These are phyloP conservation scores for Agrotis ipsilon DNA, from an alignment of 2,888 invertebrate species.

Conservation along the genomic window DNA sequence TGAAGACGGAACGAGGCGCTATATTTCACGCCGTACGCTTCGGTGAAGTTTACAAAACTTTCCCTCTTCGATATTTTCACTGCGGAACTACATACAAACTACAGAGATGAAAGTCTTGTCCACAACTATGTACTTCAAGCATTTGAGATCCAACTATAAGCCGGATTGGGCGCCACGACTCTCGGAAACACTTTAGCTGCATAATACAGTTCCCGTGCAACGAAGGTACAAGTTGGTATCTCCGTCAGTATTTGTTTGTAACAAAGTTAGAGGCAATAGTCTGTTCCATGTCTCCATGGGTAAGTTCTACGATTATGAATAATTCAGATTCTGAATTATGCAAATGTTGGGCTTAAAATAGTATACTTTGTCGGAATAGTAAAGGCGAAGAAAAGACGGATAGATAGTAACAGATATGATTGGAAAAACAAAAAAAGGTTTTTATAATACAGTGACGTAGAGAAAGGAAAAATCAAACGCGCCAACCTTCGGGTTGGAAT, in stretches of 20 bases:
- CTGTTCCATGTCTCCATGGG: not conserved
- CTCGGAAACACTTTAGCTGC: constrained; percentile 40
- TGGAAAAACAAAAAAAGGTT: too few species aligned
- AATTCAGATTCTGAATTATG: constrained; percentile 25
- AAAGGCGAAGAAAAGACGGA: too few species aligned
- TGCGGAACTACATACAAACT: constrained; percentile 17
- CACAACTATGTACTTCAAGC: constrained; percentile 26
- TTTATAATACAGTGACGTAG: too few species aligned
- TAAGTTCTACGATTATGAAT: constrained; percentile 2
- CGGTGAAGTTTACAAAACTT: constrained; percentile 16
- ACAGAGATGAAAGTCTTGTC: constrained; percentile 24
- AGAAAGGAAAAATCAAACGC: too few species aligned
- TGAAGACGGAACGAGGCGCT: constrained; percentile 4
- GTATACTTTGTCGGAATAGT: too few species aligned
- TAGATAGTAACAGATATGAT: too few species aligned
- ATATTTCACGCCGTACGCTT: constrained; percentile 1
- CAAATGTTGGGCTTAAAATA: constrained; percentile 4
- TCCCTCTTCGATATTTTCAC: constrained; percentile 12
- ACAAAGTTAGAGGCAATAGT: constrained; percentile 17
- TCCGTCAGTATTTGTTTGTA: constrained; percentile 21
- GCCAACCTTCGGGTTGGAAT: too few species aligned
- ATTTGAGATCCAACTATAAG: constrained; percentile 40
- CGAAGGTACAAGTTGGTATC: constrained; percentile 30
- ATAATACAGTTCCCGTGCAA: constrained; percentile 36
- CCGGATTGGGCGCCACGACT: constrained; percentile 22